These are phyloP conservation scores for Ranitomeya imitator DNA, from an alignment of 2,113 vertebrate species.

Conservation along the genomic window DNA sequence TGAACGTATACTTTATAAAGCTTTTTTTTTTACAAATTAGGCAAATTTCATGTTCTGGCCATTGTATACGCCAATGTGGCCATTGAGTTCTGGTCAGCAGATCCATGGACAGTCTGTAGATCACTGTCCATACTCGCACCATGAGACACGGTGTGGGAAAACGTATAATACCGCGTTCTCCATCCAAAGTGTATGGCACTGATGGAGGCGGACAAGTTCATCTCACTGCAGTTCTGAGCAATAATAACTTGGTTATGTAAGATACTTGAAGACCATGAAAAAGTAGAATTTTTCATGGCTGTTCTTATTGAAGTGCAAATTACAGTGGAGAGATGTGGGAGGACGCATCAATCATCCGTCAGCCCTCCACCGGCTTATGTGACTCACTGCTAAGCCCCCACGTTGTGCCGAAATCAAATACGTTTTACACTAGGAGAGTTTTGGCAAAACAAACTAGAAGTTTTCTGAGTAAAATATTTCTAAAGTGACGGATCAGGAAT, in stretches of 20 bases:
- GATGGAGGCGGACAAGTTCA: background rate
- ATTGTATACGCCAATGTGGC: too few species aligned
- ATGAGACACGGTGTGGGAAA: too few species aligned
- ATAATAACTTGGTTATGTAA: conserved; percentile 16
- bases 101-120: too few species aligned
- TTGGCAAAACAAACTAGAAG: conserved; percentile 10
- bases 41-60: too few species aligned
- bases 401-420: conserved; percentile 10
- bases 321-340: conserved; percentile 40
- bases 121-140: too few species aligned
- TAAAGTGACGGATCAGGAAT: background rate
- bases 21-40: too few species aligned
- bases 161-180: too few species aligned
- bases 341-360: conserved; percentile 46
- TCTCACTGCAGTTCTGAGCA: background rate
- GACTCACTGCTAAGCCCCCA: conserved; percentile 45
- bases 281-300: conserved; percentile 23
- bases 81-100: too few species aligned
- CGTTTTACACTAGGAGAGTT: background rate
- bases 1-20: too few species aligned
- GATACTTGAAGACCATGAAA: conserved; percentile 8
- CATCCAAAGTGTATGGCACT: background rate
- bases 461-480: conserved; percentile 8
- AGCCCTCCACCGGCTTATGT: conserved; percentile 4
- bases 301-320: conserved; percentile 42